phyloP scores from a whole-genome alignment of 2,113 vertebrate species.

The Malurus melanocephalus region DNA sequence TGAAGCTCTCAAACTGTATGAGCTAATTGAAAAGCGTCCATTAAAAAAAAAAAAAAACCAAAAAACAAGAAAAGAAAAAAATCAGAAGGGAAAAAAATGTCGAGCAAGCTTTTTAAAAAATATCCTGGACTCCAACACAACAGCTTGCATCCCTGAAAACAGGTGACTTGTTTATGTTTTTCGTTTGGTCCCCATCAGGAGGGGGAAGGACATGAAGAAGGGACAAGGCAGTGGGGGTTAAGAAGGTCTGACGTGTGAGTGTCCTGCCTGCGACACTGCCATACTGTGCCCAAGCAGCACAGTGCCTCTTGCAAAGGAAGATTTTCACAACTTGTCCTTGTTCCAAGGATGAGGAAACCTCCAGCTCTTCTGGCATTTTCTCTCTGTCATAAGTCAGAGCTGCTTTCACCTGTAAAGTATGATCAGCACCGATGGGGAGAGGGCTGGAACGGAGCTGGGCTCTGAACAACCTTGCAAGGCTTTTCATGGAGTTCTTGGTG shows the following conservation, averaged over 20 bases:
- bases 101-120: not conserved
- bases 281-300: conserved; percentile 32
- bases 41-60: not conserved
- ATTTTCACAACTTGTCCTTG: conserved; percentile 55
- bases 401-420: conserved; percentile 50
- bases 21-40: not conserved
- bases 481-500: conserved; percentile 51
- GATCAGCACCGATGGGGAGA: not conserved
- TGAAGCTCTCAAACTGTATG: not conserved
- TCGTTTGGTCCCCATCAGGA: not conserved
- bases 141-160: not conserved
- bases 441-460: not conserved
- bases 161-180: not conserved
- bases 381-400: conserved; percentile 21
- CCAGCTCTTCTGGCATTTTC: conserved; percentile 52
- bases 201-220: not conserved
- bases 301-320: conserved; percentile 35
- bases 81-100: not conserved
- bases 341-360: conserved; percentile 56
- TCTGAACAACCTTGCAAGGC: conserved; percentile 2
- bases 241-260: not conserved
- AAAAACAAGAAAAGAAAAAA: not conserved
- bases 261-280: conserved; percentile 33
- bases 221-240: not conserved
- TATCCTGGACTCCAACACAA: not conserved